A percentile compares a stretch with the other conserved stretches of the same genome.
phyloP scores from a whole-genome alignment of 2,113 vertebrate genomes.

The Lamprologus sp. region DNA sequence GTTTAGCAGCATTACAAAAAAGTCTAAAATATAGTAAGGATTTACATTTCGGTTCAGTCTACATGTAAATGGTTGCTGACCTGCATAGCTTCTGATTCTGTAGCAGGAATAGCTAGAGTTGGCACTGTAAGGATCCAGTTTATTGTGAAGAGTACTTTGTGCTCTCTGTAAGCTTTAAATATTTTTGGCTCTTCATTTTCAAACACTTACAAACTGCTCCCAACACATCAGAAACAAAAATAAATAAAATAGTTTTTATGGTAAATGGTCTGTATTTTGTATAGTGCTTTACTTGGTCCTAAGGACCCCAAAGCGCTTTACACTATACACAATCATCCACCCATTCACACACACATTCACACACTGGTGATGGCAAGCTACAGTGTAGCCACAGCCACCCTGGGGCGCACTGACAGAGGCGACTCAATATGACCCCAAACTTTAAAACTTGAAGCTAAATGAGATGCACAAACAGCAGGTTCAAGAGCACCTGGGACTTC shows the following conservation, averaged over 20 bases:
- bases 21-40: background rate
- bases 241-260: background rate
- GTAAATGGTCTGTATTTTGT: no score
- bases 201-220: background rate
- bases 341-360: no score
- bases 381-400: no score
- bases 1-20: background rate
- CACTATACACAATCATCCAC: no score
- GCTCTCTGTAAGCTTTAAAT: background rate
- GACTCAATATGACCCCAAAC: background rate
- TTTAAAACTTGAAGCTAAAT: background rate
- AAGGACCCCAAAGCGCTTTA: no score
- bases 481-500: background rate
- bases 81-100: background rate
- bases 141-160: background rate
- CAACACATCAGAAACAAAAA: background rate
- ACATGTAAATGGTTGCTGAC: background rate
- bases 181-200: background rate
- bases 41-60: background rate
- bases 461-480: background rate
- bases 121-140: background rate
- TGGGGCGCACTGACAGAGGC: no score
- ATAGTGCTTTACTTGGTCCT: no score
- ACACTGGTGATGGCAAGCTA: no score
- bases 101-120: background rate